Percentiles rank a stretch among this genome's conserved stretches.
Evolutionary conservation across 2,797 vertebrate genomes (phyloP).

Genomic region (Malacoraja senta): DNA sequence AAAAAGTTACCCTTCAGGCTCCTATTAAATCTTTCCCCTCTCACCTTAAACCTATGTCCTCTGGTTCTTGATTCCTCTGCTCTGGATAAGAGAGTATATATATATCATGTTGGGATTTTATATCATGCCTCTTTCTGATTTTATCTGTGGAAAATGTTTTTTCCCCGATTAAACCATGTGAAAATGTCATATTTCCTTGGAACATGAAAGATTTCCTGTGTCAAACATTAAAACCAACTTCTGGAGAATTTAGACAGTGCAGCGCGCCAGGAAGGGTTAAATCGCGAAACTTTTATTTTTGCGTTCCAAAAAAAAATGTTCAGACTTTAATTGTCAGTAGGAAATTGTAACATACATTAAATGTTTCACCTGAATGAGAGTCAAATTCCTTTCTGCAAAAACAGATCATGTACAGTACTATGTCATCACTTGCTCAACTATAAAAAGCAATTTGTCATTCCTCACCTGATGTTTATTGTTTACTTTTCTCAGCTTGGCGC

Average conservation of each 20-base stretch:
- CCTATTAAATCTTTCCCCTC: no score
- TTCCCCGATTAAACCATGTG: no score
- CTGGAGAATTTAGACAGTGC: neutral
- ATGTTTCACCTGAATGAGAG: slow-evolving; percentile 48
- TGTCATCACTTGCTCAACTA: slow-evolving; percentile 40
- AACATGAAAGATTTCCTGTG: no score
- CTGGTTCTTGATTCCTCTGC: no score
- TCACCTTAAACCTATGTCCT: no score
- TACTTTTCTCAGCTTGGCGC: slow-evolving; percentile 62
- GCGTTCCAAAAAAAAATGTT: neutral
- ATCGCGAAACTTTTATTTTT: neutral
- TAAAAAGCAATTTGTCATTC: slow-evolving; percentile 42
- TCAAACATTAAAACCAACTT: neutral
- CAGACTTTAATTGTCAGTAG: slow-evolving; percentile 41
- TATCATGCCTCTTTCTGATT: neutral
- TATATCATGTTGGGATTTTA: no score
- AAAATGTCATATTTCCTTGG: no score
- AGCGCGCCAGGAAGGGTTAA: neutral
- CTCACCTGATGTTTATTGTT: slow-evolving; percentile 64
- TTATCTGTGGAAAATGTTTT: neutral
- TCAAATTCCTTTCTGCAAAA: slow-evolving; percentile 50
- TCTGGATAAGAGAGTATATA: no score
- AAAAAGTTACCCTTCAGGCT: no score
- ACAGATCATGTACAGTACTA: slow-evolving; percentile 49
- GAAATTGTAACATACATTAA: slow-evolving; percentile 49